These are phyloP conservation scores for Electrophaes corylata DNA, from an alignment of 2,888 invertebrate species.

Conservation along the genomic window DNA sequence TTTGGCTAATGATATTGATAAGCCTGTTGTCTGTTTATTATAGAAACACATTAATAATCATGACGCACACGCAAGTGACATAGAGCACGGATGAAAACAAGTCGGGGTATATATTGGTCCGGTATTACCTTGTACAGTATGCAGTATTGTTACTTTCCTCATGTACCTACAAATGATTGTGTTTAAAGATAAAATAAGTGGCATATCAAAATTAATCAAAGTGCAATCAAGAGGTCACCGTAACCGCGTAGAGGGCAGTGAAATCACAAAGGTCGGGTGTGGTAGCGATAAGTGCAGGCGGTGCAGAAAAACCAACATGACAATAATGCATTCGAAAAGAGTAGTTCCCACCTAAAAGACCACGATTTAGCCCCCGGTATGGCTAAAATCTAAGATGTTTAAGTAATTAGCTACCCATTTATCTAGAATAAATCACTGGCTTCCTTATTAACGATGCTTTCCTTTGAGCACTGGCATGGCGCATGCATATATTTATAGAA, in stretches of 20 bases:
- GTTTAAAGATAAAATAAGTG: constrained; percentile 11
- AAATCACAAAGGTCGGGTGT: constrained; percentile 5
- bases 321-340: too few species aligned
- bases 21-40: constrained; percentile 34
- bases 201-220: constrained; percentile 22
- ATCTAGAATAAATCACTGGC: too few species aligned
- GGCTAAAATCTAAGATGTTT: too few species aligned
- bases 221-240: constrained; percentile 14
- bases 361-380: too few species aligned
- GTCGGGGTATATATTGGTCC: constrained; percentile 16
- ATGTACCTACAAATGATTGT: constrained; percentile 1
- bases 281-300: constrained; percentile 35
- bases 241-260: constrained; percentile 16
- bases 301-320: constrained; percentile 12
- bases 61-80: constrained; percentile 28
- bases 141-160: constrained; percentile 4
- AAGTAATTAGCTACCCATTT: too few species aligned
- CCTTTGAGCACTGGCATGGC: too few species aligned
- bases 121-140: neutral
- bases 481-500: too few species aligned
- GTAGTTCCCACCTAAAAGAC: too few species aligned
- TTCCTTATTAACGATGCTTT: too few species aligned
- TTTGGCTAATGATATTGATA: constrained; percentile 38
- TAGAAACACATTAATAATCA: constrained; percentile 30
- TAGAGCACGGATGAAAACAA: constrained; percentile 17